These are phyloP conservation scores for Erebia aethiops DNA, from an alignment of 2,888 invertebrate species.

Conservation along the genomic window DNA sequence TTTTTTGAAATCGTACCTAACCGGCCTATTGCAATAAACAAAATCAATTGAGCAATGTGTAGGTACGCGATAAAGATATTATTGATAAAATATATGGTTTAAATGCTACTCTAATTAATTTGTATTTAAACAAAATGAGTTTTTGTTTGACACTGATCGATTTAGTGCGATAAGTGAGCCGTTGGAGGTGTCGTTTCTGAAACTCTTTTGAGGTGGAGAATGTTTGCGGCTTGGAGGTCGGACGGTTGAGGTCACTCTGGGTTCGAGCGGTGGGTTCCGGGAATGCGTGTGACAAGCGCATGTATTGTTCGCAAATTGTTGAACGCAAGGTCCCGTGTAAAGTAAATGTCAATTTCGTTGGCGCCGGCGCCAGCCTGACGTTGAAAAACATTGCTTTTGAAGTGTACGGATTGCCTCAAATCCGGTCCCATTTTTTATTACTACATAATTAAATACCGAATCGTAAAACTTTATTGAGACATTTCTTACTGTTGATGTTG, in stretches of 20 bases:
- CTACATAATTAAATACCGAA: slow-evolving; percentile 29
- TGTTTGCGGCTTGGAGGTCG: slow-evolving; percentile 55
- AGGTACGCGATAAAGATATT: slow-evolving; percentile 6
- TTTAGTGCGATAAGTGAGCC: slow-evolving; percentile 31
- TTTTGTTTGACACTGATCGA: slow-evolving; percentile 34
- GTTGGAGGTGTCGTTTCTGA: slow-evolving; percentile 34
- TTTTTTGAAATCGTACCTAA: slow-evolving; percentile 4
- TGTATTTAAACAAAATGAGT: slow-evolving; percentile 28
- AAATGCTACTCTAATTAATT: slow-evolving; percentile 3
- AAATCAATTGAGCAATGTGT: not conserved
- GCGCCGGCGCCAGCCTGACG: slow-evolving; percentile 65
- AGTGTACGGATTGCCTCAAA: slow-evolving; percentile 43
- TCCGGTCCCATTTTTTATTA: slow-evolving; percentile 41
- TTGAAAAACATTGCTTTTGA: slow-evolving; percentile 42
- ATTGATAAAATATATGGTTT: slow-evolving; percentile 4
- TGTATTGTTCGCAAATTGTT: slow-evolving; percentile 64
- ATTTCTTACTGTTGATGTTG: slow-evolving; percentile 22
- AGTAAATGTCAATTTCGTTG: slow-evolving; percentile 73
- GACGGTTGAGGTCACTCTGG: slow-evolving; percentile 63
- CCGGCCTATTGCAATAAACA: slow-evolving; percentile 4
- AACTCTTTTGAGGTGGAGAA: slow-evolving; percentile 41
- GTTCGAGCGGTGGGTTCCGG: slow-evolving; percentile 66
- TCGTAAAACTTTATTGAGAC: slow-evolving; percentile 29
- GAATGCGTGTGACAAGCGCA: slow-evolving; percentile 74
- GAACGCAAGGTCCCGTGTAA: slow-evolving; percentile 68